Base-by-base conservation (phyloP, 2,888 invertebrate genomes). In the Catocala fraxini region DNA sequence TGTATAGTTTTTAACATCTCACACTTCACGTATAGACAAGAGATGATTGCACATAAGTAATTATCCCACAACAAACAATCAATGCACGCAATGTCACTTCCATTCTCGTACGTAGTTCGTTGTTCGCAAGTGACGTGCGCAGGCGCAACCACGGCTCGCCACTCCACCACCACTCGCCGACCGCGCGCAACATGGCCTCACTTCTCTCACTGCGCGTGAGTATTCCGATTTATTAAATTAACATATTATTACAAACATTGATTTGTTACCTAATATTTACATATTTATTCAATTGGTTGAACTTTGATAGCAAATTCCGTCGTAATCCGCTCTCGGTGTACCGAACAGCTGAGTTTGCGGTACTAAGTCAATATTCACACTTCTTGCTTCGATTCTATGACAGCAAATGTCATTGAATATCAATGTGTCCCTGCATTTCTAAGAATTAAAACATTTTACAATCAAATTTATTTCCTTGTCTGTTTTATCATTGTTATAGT, bases 91-190 rank as follows among this genome's bases (percentile, higher is more conserved):
- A 70, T 75, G 83, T 70, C 85, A 70, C 82, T 84, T 89, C 89
- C 74, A 89, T 88, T 35, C 39, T 39, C 35, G 35, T 39, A 25
- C 51, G 57, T 67, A 75, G 75, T 76, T 86, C 84, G 70, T 71
- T 80, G 87, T 77, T 57, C 68, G 73, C 75, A 73, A 73, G 78
- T 77, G 77, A 80, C 80, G 81, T 82, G 89, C 88, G 88, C 87
- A 75, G 72, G 88, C 90, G 90, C 89, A 84, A 82, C 79, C 82
- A 82, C 81, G 81, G 76, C 81, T 80, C 74, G 82, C 83, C 90
- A 90, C 89, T 91, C 87, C 66, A 83, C 82, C 72, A 88, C 85
- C 89, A 88, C 81, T 89, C 92, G 90, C 86, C 89, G 88, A 73
- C 83, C 81, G 89, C 85, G 81, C 83, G 81, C 91, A 90, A 87